Evolutionary conservation across 2,888 invertebrate species (phyloP), one percentile per base, ranked within the genome.

Genomic region (Catocala fraxini): DNA sequence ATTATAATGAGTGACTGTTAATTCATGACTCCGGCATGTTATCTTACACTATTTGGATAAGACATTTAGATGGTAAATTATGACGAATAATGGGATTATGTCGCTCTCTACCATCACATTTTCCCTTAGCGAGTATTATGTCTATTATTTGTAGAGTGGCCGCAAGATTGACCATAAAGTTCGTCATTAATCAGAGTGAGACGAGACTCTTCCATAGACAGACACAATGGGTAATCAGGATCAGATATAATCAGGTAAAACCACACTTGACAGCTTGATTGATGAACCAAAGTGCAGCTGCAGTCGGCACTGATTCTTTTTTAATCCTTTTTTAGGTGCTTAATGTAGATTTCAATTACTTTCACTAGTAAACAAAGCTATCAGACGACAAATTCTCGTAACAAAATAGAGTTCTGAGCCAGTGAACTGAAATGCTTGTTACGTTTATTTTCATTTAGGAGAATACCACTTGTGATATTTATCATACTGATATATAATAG

Each of bases 241-340:
- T 45, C 12, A n/a, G 45, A 45, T 12, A n/a, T 45, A 12, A 45
- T 45, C 45, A 13, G 45, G 6, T 45, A 12, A 12, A 11, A 39
- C 3, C 15, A 55, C 11, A 11, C 34, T 43, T 34, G 35, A 43
- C 51, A 57, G 7, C 9, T 7, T n/a, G 43, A 56, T 56, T 51
- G 25, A 56, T 43, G 56, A 51, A 10, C 13, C 4, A 1, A 45
- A 35, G 25, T 39, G 35, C 15, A 12, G 15, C 15, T 25, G 47
- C 47, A 25, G 10, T 25, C 13, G 13, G 5, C 11, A 15, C 10
- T 9, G 45, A 6, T 47, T 25, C 25, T 47, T 11, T 25, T 25
- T 9, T 10, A 15, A 15, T 45, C 12, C 4, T 13, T 13, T 45
- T 12, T 45, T 12, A 12, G 9, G 35, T 9, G 6, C 35, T 39